These are phyloP conservation scores for Drosophila mayri DNA, from an alignment of 1,140 invertebrate genomes.

Conservation along the genomic window DNA sequence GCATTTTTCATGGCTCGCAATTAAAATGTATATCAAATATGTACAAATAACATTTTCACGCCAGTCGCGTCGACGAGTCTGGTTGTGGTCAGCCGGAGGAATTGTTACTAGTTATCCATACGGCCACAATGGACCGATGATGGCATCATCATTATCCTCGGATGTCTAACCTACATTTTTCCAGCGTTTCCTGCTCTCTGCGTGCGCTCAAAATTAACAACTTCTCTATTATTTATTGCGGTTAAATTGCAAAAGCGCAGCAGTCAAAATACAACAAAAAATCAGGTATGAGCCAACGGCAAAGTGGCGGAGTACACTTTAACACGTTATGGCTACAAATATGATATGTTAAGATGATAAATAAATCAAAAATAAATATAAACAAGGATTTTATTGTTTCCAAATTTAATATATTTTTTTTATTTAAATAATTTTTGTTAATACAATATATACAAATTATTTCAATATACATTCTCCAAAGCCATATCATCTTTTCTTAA, in stretches of 20 bases:
- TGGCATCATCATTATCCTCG: conserved; percentile 33
- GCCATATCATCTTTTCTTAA: too few species aligned
- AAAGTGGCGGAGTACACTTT: conserved; percentile 8
- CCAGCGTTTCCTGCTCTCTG: conserved; percentile 21
- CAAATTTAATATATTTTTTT: background rate
- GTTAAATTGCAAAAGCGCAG: conserved; percentile 64
- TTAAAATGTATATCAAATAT: conserved; percentile 54
- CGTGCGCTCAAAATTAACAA: conserved; percentile 55
- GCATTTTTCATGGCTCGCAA: conserved; percentile 44
- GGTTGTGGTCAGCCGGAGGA: conserved; percentile 21
- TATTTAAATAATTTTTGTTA: background rate
- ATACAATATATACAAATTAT: background rate
- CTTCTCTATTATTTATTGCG: conserved; percentile 71
- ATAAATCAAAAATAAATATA: background rate
- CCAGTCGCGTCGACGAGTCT: conserved; percentile 2
- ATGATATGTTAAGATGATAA: background rate
- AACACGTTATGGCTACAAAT: background rate
- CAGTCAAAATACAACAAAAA: conserved; percentile 44
- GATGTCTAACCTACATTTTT: conserved; percentile 49
- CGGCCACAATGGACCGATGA: conserved; percentile 23
- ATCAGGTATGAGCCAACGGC: conserved; percentile 7
- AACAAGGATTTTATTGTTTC: background rate
- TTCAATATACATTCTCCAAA: too few species aligned
- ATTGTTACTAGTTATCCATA: conserved; percentile 10
- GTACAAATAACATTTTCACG: conserved; percentile 37